Percentiles rank a stretch among this genome's conserved stretches.
Evolutionary conservation across 2,113 vertebrate genomes (phyloP).

Genomic region (Danio rerio): GRCz12tu NC_133193.1:23624501-23625000

Average conservation of each 20-base stretch:
- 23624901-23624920: conserved; percentile 4
- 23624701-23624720: conserved; percentile 31
- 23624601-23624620: background rate
- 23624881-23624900: conserved; percentile 42
- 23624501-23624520: conserved; percentile 18
- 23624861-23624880: conserved; percentile 49
- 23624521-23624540: background rate
- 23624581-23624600: background rate
- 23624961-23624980: background rate
- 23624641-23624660: background rate
- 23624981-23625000: no score
- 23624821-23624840: conserved; percentile 49
- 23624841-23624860: conserved; percentile 10
- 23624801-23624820: conserved; percentile 48
- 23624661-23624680: background rate
- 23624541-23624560: background rate
- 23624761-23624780: background rate
- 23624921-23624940: conserved; percentile 9
- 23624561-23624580: background rate
- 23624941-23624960: background rate
- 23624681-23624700: conserved; percentile 32
- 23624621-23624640: conserved; percentile 2
- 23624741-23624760: conserved; percentile 17
- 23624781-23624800: conserved; percentile 29
- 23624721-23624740: conserved; percentile 35